phyloP scores from a whole-genome alignment of 1,140 invertebrate genomes.

The Heliconius hermathena region DNA sequence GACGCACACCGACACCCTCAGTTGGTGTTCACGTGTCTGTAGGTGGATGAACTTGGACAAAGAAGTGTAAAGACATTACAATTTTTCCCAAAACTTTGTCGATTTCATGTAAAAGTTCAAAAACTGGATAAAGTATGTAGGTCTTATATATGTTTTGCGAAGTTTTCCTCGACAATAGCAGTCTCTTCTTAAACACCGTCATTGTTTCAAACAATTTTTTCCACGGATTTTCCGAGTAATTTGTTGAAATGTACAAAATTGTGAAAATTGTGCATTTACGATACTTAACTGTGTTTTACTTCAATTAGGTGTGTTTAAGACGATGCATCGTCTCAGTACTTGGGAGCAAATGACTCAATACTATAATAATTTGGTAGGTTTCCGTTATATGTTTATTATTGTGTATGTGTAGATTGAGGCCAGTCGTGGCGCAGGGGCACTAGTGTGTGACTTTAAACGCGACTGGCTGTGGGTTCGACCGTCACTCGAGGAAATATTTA shows the following conservation, averaged over 20 bases:
- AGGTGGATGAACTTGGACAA: slow-evolving; percentile 1
- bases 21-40: background rate
- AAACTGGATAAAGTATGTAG: background rate
- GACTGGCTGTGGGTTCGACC: too few relatives aligned
- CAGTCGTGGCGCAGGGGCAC: too few relatives aligned
- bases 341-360: background rate
- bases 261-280: background rate
- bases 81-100: background rate
- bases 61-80: background rate
- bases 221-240: slow-evolving; percentile 2
- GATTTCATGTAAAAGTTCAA: background rate
- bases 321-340: background rate
- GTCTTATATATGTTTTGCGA: background rate
- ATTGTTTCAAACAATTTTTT: background rate
- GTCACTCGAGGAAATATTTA: too few relatives aligned
- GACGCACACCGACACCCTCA: background rate
- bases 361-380: background rate
- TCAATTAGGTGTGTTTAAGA: background rate
- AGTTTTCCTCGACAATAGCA: background rate
- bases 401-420: too few relatives aligned
- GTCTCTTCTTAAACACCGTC: background rate
- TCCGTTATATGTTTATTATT: background rate
- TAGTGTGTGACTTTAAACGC: too few relatives aligned
- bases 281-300: background rate
- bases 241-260: slow-evolving; percentile 1